Conservation (phyloP, 2,888 invertebrate genomes). For the Lymantria dispar region DNA sequence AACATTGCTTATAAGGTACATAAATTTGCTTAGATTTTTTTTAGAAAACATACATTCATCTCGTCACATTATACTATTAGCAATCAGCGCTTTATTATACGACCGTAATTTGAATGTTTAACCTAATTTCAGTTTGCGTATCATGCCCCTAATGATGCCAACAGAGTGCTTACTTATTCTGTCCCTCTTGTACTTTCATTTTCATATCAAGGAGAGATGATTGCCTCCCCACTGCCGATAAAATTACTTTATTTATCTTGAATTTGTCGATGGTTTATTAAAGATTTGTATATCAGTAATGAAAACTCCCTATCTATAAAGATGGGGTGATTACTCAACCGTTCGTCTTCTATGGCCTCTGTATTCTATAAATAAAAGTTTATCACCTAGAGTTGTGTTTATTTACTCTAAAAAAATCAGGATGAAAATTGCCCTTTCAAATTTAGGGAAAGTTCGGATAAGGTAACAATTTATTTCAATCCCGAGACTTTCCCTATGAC, state of each 20-base stretch:
- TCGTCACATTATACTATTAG: not conserved
- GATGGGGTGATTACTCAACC: not conserved
- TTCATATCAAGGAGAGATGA: not conserved
- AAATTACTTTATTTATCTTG: not conserved
- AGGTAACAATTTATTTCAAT: too few species aligned
- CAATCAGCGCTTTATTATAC: constrained; percentile 5
- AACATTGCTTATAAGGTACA: too few species aligned
- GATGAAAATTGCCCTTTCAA: too few species aligned
- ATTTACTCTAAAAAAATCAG: too few species aligned
- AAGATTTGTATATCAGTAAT: not conserved
- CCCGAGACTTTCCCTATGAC: constrained; percentile 4
- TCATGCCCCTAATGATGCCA: not conserved
- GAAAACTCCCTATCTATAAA: not conserved
- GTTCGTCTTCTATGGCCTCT: not conserved
- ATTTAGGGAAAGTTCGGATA: too few species aligned
- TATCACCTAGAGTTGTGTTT: not conserved
- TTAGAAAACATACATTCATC: too few species aligned
- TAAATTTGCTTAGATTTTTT: too few species aligned
- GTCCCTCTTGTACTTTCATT: not conserved
- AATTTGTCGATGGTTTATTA: not conserved
- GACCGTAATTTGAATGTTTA: constrained; percentile 12
- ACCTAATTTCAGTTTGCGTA: constrained; percentile 16
- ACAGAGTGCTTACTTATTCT: not conserved
- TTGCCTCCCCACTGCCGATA: not conserved
- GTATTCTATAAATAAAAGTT: not conserved